These are phyloP conservation scores for Willisornis vidua DNA, from an alignment of 2,113 vertebrate species.

Conservation along the genomic window DNA sequence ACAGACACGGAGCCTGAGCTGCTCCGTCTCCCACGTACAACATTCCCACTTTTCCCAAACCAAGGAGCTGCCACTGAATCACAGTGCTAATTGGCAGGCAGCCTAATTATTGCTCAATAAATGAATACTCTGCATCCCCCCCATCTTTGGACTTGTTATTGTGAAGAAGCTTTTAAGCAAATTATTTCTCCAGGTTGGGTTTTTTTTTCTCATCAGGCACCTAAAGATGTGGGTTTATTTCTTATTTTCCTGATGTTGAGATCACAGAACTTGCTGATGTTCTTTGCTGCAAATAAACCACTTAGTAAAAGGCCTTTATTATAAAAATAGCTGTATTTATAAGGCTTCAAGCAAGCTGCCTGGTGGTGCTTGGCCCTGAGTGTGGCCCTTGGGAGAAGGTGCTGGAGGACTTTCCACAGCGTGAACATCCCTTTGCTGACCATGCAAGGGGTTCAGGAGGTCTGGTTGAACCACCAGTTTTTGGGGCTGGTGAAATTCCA, in stretches of 20 bases:
- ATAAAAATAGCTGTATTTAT: not conserved
- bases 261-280: not conserved
- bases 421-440: constrained; percentile 49
- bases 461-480: not conserved
- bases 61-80: not conserved
- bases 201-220: not conserved
- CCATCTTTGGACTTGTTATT: not conserved
- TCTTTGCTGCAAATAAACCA: not conserved
- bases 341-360: not conserved
- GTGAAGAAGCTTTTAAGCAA: not conserved
- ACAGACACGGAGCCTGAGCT: not conserved
- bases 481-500: not conserved
- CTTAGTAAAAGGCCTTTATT: not conserved
- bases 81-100: not conserved
- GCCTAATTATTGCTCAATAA: not conserved
- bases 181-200: not conserved
- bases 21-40: not conserved
- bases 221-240: not conserved
- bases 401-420: constrained; percentile 1
- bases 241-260: not conserved
- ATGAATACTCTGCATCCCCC: not conserved
- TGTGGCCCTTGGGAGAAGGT: not conserved
- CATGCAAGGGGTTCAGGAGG: not conserved
- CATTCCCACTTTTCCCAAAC: not conserved
- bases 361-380: not conserved